These are phyloP conservation scores for Geotrupes spiniger DNA, from an alignment of 2,888 invertebrate species.

Conservation along the genomic window DNA sequence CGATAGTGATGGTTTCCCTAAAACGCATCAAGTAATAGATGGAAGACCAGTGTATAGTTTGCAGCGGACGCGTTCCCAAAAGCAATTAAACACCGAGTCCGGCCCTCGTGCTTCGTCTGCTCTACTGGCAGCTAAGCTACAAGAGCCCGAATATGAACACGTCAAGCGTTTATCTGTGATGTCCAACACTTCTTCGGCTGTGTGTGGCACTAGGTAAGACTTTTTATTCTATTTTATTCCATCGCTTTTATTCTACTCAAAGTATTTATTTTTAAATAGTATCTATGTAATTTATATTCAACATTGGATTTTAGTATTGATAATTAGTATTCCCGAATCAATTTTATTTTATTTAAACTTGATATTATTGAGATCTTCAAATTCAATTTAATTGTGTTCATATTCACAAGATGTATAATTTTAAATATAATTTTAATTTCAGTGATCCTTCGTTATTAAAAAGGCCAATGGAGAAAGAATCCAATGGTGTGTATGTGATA, in stretches of 20 bases:
- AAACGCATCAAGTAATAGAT: slow-evolving; percentile 49
- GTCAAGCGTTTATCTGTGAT: slow-evolving; percentile 52
- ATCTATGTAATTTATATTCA: too few relatives aligned
- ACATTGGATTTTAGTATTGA: too few relatives aligned
- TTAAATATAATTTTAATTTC: slow-evolving; percentile 46
- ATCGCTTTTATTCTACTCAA: slow-evolving; percentile 2
- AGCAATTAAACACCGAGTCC: slow-evolving; percentile 81
- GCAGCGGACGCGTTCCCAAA: slow-evolving; percentile 68
- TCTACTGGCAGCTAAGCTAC: slow-evolving; percentile 47
- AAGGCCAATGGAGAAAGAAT: slow-evolving; percentile 63
- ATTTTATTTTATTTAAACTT: too few relatives aligned
- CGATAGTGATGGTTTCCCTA: slow-evolving; percentile 54
- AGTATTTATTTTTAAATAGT: not conserved
- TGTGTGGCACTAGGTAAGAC: slow-evolving; percentile 46
- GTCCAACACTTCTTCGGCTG: slow-evolving; percentile 48
- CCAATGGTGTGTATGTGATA: slow-evolving; percentile 61
- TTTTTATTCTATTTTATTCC: slow-evolving; percentile 9
- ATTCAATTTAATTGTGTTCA: too few relatives aligned
- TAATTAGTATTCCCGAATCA: too few relatives aligned
- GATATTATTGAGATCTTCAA: too few relatives aligned
- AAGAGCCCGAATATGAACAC: slow-evolving; percentile 55
- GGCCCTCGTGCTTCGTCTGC: slow-evolving; percentile 55
- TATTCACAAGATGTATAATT: too few relatives aligned
- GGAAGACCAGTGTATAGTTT: slow-evolving; percentile 60
- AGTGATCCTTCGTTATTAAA: slow-evolving; percentile 70